Evolutionary conservation across 2,797 vertebrate species (phyloP).

Genomic region (Characodon lateralis): DNA sequence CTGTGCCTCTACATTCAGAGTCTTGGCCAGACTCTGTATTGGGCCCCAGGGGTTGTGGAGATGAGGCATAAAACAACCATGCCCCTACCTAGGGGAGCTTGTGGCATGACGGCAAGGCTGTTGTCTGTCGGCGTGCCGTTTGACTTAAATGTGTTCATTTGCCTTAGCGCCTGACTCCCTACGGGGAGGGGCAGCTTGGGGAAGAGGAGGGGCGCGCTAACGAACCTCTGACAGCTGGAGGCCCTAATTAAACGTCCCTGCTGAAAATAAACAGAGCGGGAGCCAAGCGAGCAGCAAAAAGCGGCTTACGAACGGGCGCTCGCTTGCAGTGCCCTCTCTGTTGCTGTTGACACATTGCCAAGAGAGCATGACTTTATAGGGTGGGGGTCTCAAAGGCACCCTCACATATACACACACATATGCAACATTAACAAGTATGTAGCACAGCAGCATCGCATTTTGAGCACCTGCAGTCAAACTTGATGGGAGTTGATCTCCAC

Average conservation of each 20-base stretch:
- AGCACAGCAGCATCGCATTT: constrained; percentile 64
- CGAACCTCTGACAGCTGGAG: constrained; percentile 86
- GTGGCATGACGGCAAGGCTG: constrained; percentile 68
- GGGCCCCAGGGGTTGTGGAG: constrained; percentile 73
- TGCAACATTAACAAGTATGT: constrained; percentile 65
- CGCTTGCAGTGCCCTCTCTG: constrained; percentile 61
- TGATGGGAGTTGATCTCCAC: constrained; percentile 61
- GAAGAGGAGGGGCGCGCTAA: constrained; percentile 81
- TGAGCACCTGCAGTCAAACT: constrained; percentile 65
- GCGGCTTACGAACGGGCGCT: constrained; percentile 49
- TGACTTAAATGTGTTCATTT: constrained; percentile 86
- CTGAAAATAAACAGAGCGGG: constrained; percentile 83
- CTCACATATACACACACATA: constrained; percentile 15
- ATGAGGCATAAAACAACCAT: constrained; percentile 80
- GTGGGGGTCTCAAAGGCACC: constrained; percentile 58
- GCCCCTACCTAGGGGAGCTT: constrained; percentile 75
- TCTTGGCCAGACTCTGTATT: constrained; percentile 72
- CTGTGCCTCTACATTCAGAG: constrained; percentile 65
- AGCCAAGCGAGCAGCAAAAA: constrained; percentile 74
- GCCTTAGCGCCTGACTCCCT: constrained; percentile 77
- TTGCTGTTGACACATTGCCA: constrained; percentile 64
- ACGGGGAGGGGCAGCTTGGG: constrained; percentile 61
- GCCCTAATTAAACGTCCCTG: constrained; percentile 88
- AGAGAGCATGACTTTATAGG: constrained; percentile 65
- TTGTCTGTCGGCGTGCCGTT: constrained; percentile 79